These are phyloP conservation scores for Alca torda DNA, from an alignment of 2,797 vertebrate genomes.

Conservation along the genomic window DNA sequence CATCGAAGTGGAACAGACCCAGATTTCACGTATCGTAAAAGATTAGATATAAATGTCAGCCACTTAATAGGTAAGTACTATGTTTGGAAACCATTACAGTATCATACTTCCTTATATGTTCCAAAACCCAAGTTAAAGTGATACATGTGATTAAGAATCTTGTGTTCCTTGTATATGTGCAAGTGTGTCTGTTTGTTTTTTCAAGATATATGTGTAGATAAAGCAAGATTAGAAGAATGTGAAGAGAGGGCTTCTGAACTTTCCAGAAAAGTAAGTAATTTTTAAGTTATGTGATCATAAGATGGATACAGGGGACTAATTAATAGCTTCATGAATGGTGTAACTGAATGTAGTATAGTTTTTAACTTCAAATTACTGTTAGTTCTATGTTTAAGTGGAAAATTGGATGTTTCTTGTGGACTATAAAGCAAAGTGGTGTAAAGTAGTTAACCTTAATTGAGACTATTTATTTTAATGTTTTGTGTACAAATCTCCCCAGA, in stretches of 20 bases:
- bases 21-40: constrained; percentile 94
- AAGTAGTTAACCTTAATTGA: not conserved
- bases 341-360: not conserved
- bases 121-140: not conserved
- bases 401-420: not conserved
- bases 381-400: not conserved
- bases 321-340: not conserved
- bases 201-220: constrained; percentile 89
- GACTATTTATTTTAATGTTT: not conserved
- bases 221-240: constrained; percentile 87
- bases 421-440: not conserved
- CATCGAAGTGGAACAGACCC: constrained; percentile 94
- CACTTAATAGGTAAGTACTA: constrained; percentile 87
- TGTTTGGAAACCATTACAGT: not conserved
- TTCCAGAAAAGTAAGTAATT: constrained; percentile 85
- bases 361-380: not conserved
- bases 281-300: not conserved
- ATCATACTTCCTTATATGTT: not conserved
- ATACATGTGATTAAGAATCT: not conserved
- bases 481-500: not conserved
- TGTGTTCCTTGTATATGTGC: not conserved
- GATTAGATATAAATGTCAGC: constrained; percentile 92
- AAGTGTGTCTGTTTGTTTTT: constrained; percentile 58
- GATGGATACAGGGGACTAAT: not conserved
- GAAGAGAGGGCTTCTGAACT: constrained; percentile 88